Evolutionary conservation across 2,113 vertebrate genomes (phyloP), one percentile per base, ranked within the genome.

Genomic region (Donacobius atricapilla): DNA sequence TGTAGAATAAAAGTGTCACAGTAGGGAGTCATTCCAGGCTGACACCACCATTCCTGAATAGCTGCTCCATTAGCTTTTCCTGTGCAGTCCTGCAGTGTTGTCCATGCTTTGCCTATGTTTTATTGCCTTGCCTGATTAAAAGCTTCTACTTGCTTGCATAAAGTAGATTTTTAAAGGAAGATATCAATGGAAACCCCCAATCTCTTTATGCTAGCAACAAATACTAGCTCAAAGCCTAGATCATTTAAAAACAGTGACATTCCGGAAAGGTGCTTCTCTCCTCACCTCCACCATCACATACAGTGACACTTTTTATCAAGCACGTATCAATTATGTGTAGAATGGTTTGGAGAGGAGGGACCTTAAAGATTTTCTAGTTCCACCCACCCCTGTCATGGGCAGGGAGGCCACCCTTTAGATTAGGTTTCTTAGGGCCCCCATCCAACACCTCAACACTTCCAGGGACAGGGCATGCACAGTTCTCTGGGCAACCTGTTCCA

Each of bases 1-100:
- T 94, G 63, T 82, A 56, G 65, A 87, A 81, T 87, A 92, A 94
- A 94, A 94, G 92, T 87, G 73, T 93, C 54, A 35, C 87, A 66
- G 63, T 25, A 50, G 70, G 65, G 66, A 91, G 65, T 63, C 71
- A 72, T 93, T 87, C 78, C 70, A 79, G 70, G 42, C 83, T 90
- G 78, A 73, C 35, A 83, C 86, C 80, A 75, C 77, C 60, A 81
- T 71, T 93, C 86, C 56, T 81, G 76, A 94, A 70, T 66, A 86
- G 83, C 69, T 73, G 60, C 47, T 19, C 28, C 75, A 12, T 60
- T 93, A 2, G 0, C 31, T 79, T 89, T 83, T 60, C 18, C 51
- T 16, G 15, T 51, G 24, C 72, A 82, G 56, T 42, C 39, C 65
- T 94, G 53, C 66, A 65, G n/a, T 58, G 53, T 9, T 90, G n/a